Evolutionary conservation across 1,140 invertebrate species (phyloP), one percentile per base, ranked within the genome.

Genomic region (Drosophila nasuta): DNA sequence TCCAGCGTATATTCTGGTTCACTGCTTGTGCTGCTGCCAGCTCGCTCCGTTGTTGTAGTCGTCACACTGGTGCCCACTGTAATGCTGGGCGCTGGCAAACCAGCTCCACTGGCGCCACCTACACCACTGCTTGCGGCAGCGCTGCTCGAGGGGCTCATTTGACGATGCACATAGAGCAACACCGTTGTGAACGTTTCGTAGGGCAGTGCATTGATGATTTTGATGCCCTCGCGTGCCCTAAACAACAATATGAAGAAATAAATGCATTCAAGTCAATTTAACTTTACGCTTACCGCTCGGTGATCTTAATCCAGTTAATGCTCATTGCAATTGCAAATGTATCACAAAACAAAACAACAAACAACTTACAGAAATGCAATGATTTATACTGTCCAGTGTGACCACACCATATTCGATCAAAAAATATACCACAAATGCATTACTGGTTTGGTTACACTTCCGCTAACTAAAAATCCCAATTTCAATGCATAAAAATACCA

Each of bases 281-380:
- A 41, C 20, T 10, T 28, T 17, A 6, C 20, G 28, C 30, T 66
- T 72, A 91, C 92, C 92, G 74, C 33, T 92, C 92, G 2, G 92
- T 92, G 20, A 92, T 92, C 73, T 92, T 92, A 30, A 92, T 92
- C 92, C 92, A 92, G 63, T 92, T 92, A 13, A 92, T 91, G 66
- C 89, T 92, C 92, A 91, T 35, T 52, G 13, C 11, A 13, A 3
- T 45, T n/a, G n/a, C 28, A 30, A 54, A 35, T 54, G 33, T 13
- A 8, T 28, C 17, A 52, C 25, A 56, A 33, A 33, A 33, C 6
- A 4, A 25, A 25, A 25, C 3, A 25, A 56, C 30, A 56, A 17
- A 11, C 33, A 11, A 6, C 17, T 17, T 6, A 33, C 17, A 49
- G 7, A 54, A 54, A 15, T 54, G 30, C 51, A 54, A 15, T 35